These are phyloP conservation scores for Pandion haliaetus DNA, from an alignment of 2,113 vertebrate genomes.

Conservation along the genomic window DNA sequence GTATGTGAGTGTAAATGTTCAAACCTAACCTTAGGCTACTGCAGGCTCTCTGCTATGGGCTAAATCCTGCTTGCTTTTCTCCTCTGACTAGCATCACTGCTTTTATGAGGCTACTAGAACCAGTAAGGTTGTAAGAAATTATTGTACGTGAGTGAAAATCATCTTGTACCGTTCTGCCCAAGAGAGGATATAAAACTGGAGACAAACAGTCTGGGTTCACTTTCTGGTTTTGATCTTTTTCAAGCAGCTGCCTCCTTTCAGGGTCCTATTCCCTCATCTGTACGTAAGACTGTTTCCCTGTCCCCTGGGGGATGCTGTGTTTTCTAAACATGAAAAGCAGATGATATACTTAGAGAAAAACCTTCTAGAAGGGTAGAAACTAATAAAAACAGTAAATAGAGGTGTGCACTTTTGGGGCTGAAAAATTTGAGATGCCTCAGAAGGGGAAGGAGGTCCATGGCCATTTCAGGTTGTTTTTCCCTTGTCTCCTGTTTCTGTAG, in stretches of 20 bases:
- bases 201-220: background rate
- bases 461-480: background rate
- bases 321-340: background rate
- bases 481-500: conserved; percentile 26
- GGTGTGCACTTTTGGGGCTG: background rate
- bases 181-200: background rate
- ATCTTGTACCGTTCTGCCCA: background rate
- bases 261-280: background rate
- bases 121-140: background rate
- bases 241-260: background rate
- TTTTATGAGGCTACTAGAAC: background rate
- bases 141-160: background rate
- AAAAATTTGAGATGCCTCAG: background rate
- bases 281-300: fast-evolving
- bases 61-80: background rate
- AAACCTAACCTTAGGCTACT: background rate
- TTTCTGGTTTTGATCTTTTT: background rate
- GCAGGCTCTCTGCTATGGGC: background rate
- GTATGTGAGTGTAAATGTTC: background rate
- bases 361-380: background rate
- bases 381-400: background rate
- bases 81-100: background rate
- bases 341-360: background rate
- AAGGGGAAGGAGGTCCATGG: background rate
- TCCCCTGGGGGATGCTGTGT: background rate